Conservation (phyloP, 35 echinoderm and acorn worm genomes). For the Ophioderma brevispina region DNA sequence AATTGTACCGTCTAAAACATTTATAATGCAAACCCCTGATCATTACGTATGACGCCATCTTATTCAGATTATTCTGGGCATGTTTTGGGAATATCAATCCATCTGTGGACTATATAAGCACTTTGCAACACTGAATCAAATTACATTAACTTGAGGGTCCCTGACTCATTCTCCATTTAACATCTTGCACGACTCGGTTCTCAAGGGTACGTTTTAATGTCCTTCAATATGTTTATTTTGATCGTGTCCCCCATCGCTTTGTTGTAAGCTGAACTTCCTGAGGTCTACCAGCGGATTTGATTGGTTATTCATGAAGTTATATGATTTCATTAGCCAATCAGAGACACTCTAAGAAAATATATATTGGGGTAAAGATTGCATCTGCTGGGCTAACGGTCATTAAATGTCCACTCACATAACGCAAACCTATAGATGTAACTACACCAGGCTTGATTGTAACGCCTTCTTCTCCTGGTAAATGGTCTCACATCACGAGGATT, state of each 20-base stretch:
- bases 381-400: background rate
- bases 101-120: no score
- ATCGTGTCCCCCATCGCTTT: background rate
- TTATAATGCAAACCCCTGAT: no score
- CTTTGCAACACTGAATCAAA: no score
- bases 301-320: background rate
- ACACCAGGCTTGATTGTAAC: constrained; percentile 49
- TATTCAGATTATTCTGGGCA: no score
- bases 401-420: constrained; percentile 38
- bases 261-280: background rate
- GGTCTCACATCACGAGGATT: background rate
- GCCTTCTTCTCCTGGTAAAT: constrained; percentile 37
- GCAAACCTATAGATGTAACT: constrained; percentile 38
- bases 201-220: no score
- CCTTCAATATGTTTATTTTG: no score
- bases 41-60: no score
- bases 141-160: no score
- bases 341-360: background rate
- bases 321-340: background rate
- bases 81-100: no score
- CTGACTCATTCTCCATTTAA: no score
- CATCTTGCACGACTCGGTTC: no score
- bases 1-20: no score
- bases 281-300: background rate
- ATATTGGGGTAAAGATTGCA: background rate